These are phyloP conservation scores for Andrena flavipes DNA, from an alignment of 2,888 invertebrate genomes.

Conservation along the genomic window DNA sequence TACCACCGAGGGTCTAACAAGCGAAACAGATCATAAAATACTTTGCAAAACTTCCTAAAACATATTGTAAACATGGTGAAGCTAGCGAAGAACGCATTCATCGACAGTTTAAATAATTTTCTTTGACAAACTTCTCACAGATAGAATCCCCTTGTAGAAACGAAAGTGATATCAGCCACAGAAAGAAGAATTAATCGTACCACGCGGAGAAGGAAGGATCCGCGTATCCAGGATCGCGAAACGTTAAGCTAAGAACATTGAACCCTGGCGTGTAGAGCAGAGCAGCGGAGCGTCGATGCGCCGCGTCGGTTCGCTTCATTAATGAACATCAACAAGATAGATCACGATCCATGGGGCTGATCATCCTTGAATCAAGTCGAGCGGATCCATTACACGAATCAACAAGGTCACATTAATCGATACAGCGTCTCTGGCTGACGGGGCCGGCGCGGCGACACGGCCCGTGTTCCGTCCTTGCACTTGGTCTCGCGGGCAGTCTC, in stretches of 20 bases:
- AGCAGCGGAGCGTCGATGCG: conserved; percentile 6
- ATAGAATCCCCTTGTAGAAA: no score
- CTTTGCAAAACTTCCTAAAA: no score
- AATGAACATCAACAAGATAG: conserved; percentile 39
- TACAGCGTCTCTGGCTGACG: conserved; percentile 21
- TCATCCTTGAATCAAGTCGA: conserved; percentile 37
- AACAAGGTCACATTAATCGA: conserved; percentile 63
- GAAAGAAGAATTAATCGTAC: not conserved
- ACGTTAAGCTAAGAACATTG: not conserved
- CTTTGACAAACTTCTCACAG: no score
- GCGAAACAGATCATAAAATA: no score
- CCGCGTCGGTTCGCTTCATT: not conserved
- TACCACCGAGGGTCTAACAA: no score
- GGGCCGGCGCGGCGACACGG: not conserved
- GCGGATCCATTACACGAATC: conserved; percentile 54
- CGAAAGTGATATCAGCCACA: no score
- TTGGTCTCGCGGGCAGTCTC: conserved; percentile 10
- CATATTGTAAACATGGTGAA: no score
- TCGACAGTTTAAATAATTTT: no score
- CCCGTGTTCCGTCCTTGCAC: conserved; percentile 27
- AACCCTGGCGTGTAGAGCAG: not conserved
- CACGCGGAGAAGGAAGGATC: not conserved
- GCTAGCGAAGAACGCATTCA: no score
- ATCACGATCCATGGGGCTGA: conserved; percentile 27
- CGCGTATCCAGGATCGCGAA: not conserved